Evolutionary conservation across 2,113 vertebrate genomes (phyloP).

Genomic region (Chionodraco myersi): DNA sequence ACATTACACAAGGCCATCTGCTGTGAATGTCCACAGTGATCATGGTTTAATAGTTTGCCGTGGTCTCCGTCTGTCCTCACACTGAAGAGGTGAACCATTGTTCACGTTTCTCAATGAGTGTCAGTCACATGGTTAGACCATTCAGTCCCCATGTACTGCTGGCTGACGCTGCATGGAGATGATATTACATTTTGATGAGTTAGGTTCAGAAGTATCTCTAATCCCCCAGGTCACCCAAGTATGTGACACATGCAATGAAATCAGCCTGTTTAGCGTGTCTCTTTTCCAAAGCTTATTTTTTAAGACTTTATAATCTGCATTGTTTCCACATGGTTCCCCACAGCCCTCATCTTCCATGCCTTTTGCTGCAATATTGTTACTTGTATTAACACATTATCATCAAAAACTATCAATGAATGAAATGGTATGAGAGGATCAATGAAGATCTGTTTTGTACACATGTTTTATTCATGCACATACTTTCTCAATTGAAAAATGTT

Average conservation of each 20-base stretch:
- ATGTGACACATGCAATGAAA: not conserved
- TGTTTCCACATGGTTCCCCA: not conserved
- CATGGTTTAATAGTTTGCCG: not conserved
- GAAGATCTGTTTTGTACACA: not conserved
- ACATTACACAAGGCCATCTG: not conserved
- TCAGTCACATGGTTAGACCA: slow-evolving; percentile 48
- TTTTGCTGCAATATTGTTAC: not conserved
- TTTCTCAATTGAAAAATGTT: not conserved
- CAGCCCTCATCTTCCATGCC: not conserved
- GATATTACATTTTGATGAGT: slow-evolving; percentile 7
- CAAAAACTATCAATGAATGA: not conserved
- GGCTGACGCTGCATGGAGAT: slow-evolving; percentile 8
- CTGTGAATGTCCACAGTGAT: not conserved
- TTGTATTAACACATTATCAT: not conserved
- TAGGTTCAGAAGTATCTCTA: too few relatives aligned
- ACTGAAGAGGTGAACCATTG: slow-evolving; percentile 54
- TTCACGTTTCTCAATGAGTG: slow-evolving; percentile 49
- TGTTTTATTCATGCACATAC: not conserved
- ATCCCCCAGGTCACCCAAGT: too few relatives aligned
- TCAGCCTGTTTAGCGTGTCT: not conserved
- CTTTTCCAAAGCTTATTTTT: not conserved
- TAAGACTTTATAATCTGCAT: not conserved
- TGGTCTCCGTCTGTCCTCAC: slow-evolving; percentile 27
- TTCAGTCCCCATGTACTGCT: slow-evolving; percentile 1
- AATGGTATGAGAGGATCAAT: not conserved